These are phyloP conservation scores for Mechanitis mazaeus DNA, from an alignment of 2,888 invertebrate genomes.

Conservation along the genomic window DNA sequence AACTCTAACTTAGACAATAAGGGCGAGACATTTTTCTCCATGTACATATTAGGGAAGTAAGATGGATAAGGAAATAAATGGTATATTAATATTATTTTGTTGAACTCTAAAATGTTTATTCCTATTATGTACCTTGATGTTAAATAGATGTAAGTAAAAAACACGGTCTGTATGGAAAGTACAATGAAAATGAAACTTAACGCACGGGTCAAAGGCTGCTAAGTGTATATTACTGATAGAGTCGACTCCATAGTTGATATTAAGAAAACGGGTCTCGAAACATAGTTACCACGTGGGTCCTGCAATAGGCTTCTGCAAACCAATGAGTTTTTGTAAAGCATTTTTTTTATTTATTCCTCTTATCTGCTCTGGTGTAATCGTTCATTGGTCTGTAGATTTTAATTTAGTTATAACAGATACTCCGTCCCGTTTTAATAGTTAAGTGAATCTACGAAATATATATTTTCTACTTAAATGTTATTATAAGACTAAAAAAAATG, in stretches of 20 bases:
- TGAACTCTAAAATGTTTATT: constrained; percentile 69
- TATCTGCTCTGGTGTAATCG: constrained; percentile 7
- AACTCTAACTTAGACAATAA: too few relatives aligned
- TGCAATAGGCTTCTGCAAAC: constrained; percentile 39
- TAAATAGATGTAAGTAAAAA: constrained; percentile 53
- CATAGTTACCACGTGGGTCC: constrained; percentile 71
- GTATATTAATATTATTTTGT: constrained; percentile 52
- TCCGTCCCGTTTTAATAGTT: constrained; percentile 38
- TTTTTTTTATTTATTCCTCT: constrained; percentile 6
- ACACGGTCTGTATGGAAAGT: constrained; percentile 46
- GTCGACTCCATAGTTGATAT: constrained; percentile 24
- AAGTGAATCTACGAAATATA: constrained; percentile 29
- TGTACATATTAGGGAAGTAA: constrained; percentile 47
- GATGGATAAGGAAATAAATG: constrained; percentile 54
- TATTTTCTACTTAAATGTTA: constrained; percentile 35
- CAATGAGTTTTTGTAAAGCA: constrained; percentile 8
- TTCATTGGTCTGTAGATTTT: constrained; percentile 44
- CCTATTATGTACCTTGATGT: constrained; percentile 70
- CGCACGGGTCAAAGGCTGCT: constrained; percentile 63
- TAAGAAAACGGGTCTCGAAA: constrained; percentile 67
- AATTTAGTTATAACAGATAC: constrained; percentile 31
- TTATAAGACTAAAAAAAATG: constrained; percentile 31
- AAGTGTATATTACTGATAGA: constrained; percentile 18
- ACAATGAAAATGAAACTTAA: constrained; percentile 41
- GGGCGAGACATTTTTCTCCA: background rate